These are phyloP conservation scores for Sterrhoptilus dennistouni DNA, from an alignment of 2,113 vertebrate species.

Conservation along the genomic window DNA sequence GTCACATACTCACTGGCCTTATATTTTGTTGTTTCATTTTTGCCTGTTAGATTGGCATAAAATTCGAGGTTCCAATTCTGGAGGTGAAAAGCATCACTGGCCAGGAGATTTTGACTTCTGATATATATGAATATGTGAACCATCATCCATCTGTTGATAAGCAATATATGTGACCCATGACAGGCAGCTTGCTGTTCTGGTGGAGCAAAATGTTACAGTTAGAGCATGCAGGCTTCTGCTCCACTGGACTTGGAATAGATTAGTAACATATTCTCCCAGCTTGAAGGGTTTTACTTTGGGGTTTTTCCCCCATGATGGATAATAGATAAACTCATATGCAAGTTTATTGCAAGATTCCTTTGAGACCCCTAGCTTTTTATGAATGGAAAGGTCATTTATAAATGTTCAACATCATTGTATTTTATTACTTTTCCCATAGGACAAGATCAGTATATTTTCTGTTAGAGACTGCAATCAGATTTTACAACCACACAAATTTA, in stretches of 20 bases:
- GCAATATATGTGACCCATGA: constrained; percentile 50
- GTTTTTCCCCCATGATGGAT: constrained; percentile 14
- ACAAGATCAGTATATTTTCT: constrained; percentile 2
- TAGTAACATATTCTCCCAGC: constrained; percentile 19
- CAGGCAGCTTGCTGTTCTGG: constrained; percentile 34
- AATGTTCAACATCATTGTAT: constrained; percentile 41
- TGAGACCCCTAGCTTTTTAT: constrained; percentile 63
- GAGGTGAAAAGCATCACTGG: not conserved
- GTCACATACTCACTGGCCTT: not conserved
- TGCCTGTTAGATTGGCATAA: not conserved
- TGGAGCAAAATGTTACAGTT: constrained; percentile 40
- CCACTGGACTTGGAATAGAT: constrained; percentile 41
- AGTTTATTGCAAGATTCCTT: constrained; percentile 55
- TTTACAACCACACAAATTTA: constrained; percentile 2
- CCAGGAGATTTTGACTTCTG: constrained; percentile 45
- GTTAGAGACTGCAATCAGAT: not conserved
- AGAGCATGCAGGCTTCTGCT: constrained; percentile 49
- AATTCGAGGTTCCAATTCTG: not conserved
- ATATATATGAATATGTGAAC: not conserved
- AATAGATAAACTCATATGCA: constrained; percentile 60
- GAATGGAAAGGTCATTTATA: constrained; percentile 72
- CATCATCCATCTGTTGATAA: not conserved
- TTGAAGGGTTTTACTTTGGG: not conserved
- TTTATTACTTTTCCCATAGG: constrained; percentile 47
- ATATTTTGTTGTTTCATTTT: not conserved